Evolutionary conservation across 1,140 invertebrate genomes (phyloP).

Genomic region (Hypothenemus hampei): DNA sequence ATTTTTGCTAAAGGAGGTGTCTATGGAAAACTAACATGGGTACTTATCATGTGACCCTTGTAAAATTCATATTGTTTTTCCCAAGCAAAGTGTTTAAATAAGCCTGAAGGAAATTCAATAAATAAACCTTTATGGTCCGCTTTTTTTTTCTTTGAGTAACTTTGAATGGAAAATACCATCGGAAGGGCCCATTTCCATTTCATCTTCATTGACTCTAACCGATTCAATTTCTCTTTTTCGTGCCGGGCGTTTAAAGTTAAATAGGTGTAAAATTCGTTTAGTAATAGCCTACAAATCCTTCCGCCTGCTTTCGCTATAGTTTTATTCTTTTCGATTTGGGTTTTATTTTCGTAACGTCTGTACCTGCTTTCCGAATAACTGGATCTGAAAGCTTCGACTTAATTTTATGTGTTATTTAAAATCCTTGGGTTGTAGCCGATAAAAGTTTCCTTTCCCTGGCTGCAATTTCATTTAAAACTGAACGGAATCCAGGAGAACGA

Average conservation of each 20-base stretch:
- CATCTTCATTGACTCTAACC: slow-evolving; percentile 24
- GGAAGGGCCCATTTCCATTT: slow-evolving; percentile 9
- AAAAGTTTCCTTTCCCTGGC: slow-evolving; percentile 30
- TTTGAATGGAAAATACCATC: slow-evolving; percentile 1
- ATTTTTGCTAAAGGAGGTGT: too few relatives aligned
- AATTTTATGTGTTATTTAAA: slow-evolving; percentile 42
- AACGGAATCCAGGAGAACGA: slow-evolving; percentile 15
- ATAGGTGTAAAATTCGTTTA: slow-evolving; percentile 45
- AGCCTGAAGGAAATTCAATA: too few relatives aligned
- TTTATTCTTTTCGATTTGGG: slow-evolving; percentile 27
- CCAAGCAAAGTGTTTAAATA: too few relatives aligned
- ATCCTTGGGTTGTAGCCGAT: slow-evolving; percentile 30
- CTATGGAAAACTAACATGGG: too few relatives aligned
- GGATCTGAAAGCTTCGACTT: slow-evolving; percentile 29
- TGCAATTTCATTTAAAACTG: slow-evolving; percentile 33
- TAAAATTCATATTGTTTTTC: too few relatives aligned
- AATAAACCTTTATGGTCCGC: too few relatives aligned
- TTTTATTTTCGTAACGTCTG: slow-evolving; percentile 24
- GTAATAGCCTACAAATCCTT: slow-evolving; percentile 42
- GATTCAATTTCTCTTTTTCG: slow-evolving; percentile 33
- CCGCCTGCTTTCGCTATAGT: slow-evolving; percentile 26
- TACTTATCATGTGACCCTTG: too few relatives aligned
- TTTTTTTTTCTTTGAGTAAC: background rate
- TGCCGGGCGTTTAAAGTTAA: slow-evolving; percentile 41
- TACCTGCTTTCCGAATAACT: slow-evolving; percentile 24